Conservation (phyloP, 2,888 invertebrate genomes). For the Schizotus pectinicornis region DNA sequence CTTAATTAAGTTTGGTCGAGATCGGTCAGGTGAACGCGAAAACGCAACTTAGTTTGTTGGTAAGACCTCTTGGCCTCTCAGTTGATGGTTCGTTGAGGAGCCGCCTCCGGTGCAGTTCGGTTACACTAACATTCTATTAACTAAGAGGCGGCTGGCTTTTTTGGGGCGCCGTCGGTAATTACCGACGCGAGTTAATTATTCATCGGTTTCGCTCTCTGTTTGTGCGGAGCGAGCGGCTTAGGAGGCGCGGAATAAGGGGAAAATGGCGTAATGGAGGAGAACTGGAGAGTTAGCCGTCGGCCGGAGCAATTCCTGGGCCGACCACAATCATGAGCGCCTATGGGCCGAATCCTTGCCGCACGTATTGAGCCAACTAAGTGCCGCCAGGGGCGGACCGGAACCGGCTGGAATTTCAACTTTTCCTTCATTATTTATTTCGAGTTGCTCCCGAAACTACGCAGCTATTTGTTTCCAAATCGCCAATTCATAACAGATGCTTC, state of each 20-base stretch:
- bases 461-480: too few relatives aligned
- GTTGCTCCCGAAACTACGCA: too few relatives aligned
- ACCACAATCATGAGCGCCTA: constrained; percentile 1
- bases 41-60: background rate
- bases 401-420: too few relatives aligned
- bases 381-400: background rate
- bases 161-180: constrained; percentile 13
- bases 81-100: too few relatives aligned
- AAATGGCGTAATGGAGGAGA: constrained; percentile 15
- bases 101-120: too few relatives aligned
- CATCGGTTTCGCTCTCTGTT: constrained; percentile 28
- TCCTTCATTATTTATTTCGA: too few relatives aligned
- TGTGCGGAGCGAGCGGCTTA: background rate
- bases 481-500: too few relatives aligned
- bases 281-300: background rate
- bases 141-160: too few relatives aligned
- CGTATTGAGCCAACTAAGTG: constrained; percentile 1
- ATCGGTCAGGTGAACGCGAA: background rate
- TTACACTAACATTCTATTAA: too few relatives aligned
- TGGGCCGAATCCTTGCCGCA: constrained; percentile 2
- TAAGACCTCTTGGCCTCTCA: too few relatives aligned
- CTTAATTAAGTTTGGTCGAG: background rate
- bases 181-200: constrained; percentile 27
- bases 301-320: constrained; percentile 1
- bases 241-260: background rate